phyloP scores from a whole-genome alignment of 2,797 vertebrate genomes.

The Enteromius radiatus region DNA sequence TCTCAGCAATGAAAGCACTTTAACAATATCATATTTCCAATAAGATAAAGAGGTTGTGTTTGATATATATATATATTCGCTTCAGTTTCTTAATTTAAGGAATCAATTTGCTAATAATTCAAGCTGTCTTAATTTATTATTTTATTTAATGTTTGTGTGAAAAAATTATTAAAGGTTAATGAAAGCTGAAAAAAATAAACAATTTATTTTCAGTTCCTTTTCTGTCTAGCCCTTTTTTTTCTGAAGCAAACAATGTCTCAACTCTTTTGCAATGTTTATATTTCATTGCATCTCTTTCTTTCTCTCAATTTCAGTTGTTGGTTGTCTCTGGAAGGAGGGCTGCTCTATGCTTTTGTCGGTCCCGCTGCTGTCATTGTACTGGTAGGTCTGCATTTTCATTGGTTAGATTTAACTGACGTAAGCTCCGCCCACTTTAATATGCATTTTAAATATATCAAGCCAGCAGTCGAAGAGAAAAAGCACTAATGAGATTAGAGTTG shows the following conservation, averaged over 20 bases:
- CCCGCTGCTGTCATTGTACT: slow-evolving; percentile 96
- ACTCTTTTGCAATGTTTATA: slow-evolving; percentile 6
- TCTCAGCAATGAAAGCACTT: slow-evolving; percentile 5
- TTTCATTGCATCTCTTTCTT: background rate
- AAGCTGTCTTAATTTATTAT: background rate
- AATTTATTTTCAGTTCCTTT: background rate
- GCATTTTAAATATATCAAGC: slow-evolving; percentile 21
- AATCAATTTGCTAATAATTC: background rate
- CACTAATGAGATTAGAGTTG: slow-evolving; percentile 49
- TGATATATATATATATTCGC: background rate
- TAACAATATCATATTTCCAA: background rate
- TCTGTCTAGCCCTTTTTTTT: background rate
- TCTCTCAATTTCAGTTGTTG: slow-evolving; percentile 84
- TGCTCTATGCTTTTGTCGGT: slow-evolving; percentile 96
- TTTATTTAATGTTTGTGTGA: background rate
- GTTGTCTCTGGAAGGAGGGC: slow-evolving; percentile 94
- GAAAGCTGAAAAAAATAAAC: background rate
- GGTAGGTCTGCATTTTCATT: slow-evolving; percentile 78
- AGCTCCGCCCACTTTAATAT: slow-evolving; percentile 29
- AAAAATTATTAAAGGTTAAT: background rate
- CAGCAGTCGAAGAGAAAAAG: background rate
- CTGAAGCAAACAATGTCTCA: background rate
- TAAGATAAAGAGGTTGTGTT: background rate
- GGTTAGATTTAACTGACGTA: slow-evolving; percentile 6
- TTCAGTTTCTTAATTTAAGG: background rate